Conservation (phyloP, 1,140 invertebrate genomes). For the Brachionus manjavacas region DNA sequence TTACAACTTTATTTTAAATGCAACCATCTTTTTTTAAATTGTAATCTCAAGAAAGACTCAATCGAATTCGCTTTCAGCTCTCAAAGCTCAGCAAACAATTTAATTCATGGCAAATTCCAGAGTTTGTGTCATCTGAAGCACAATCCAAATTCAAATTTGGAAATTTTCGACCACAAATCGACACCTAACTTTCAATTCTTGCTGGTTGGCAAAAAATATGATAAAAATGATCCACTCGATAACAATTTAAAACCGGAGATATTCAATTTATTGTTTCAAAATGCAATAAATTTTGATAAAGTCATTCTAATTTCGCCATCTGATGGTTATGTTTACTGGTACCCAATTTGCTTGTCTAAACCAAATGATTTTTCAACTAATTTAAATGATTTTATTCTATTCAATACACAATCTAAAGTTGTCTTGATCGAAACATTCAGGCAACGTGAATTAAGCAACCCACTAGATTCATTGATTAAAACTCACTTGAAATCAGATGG, state of each 20-base stretch:
- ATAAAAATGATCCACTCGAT: neutral
- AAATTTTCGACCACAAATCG: neutral
- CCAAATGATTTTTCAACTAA: neutral
- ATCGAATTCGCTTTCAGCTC: neutral
- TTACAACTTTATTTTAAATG: neutral
- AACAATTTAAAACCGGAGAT: neutral
- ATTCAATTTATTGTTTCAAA: neutral
- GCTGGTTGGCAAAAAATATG: neutral
- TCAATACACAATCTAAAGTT: neutral
- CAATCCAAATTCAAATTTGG: neutral
- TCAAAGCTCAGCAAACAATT: neutral
- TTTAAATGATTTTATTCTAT: neutral
- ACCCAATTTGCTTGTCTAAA: neutral
- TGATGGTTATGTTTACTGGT: constrained; percentile 32
- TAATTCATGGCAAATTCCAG: neutral
- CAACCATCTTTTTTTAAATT: neutral
- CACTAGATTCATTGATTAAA: neutral
- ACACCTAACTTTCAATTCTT: neutral
- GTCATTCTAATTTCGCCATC: neutral
- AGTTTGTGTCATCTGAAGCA: neutral
- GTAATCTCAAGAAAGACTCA: neutral
- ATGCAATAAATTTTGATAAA: neutral
- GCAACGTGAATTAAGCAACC: neutral
- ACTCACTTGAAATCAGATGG: neutral
- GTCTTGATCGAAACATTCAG: constrained; percentile 7